A percentile compares a stretch with the other conserved stretches of the same genome.
Conservation (phyloP, 2,888 invertebrate genomes). For the Orthosia gracilis region DNA sequence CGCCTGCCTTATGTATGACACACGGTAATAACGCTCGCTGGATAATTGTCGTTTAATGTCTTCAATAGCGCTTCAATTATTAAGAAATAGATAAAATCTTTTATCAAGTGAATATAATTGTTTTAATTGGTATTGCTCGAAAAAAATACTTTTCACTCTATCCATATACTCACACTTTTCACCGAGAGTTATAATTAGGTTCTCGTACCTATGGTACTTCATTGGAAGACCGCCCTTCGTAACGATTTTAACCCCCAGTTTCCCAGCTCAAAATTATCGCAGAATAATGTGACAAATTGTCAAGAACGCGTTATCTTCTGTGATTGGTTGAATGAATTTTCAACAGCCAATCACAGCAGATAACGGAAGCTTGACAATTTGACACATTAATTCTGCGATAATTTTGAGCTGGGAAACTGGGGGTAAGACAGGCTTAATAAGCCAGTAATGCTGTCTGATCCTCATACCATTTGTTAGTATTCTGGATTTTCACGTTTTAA, state of each 20-base stretch:
- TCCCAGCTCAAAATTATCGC: too few species aligned
- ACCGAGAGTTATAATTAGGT: background rate
- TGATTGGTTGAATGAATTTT: too few species aligned
- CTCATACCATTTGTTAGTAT: background rate
- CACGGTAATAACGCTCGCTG: conserved; percentile 14
- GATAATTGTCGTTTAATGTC: conserved; percentile 45
- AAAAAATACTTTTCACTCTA: background rate
- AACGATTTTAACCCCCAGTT: too few species aligned
- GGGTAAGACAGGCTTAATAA: background rate
- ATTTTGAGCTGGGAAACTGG: too few species aligned
- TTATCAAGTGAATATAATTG: background rate
- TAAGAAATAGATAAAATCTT: conserved; percentile 8
- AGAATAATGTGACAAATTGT: too few species aligned
- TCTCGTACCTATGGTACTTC: background rate
- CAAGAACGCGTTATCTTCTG: too few species aligned
- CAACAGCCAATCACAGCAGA: too few species aligned
- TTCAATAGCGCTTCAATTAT: conserved; percentile 13
- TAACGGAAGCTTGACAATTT: too few species aligned
- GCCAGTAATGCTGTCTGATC: too few species aligned
- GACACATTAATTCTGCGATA: too few species aligned
- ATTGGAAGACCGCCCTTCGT: too few species aligned
- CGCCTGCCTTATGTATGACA: conserved; percentile 40
- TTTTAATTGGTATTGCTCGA: background rate
- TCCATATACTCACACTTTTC: too few species aligned
- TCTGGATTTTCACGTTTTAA: background rate